Conservation (phyloP, 92 coral and sea anemone genomes). For the Bergia sp. region DNA sequence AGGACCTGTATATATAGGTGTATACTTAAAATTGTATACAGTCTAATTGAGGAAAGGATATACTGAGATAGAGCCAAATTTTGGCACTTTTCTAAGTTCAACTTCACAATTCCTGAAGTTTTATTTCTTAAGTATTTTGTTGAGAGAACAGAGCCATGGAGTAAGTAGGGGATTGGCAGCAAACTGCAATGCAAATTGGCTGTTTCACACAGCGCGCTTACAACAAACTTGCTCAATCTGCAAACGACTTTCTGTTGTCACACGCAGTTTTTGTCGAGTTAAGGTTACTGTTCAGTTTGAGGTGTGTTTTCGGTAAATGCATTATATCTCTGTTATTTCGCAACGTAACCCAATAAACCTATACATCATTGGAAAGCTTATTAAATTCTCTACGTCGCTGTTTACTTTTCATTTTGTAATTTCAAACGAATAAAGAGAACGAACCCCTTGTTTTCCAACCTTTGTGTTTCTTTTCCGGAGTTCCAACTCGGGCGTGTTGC, state of each 20-base stretch:
- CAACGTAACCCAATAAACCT: neutral
- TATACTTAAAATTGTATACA: too few relatives aligned
- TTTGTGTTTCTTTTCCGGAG: neutral
- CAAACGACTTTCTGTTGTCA: too few relatives aligned
- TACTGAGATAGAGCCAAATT: too few relatives aligned
- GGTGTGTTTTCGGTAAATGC: neutral
- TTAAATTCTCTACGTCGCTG: neutral
- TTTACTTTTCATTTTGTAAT: too few relatives aligned
- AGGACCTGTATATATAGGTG: too few relatives aligned
- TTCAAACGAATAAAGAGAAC: neutral
- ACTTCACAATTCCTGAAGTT: neutral
- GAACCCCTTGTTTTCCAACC: neutral
- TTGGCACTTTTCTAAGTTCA: too few relatives aligned
- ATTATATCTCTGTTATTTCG: slow-evolving; percentile 3
- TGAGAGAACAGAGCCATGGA: neutral
- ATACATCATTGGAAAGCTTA: neutral
- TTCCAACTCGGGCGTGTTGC: neutral
- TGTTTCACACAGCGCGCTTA: neutral
- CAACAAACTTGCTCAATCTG: neutral
- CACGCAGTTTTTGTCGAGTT: too few relatives aligned
- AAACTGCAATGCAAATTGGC: neutral
- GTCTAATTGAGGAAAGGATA: too few relatives aligned
- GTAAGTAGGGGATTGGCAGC: neutral
- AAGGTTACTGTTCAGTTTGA: neutral
- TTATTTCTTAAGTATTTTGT: neutral